These are phyloP conservation scores for Ianthella basta DNA, from an alignment of 37 sponge, comb jelly and placozoan species.

Conservation along the genomic window DNA sequence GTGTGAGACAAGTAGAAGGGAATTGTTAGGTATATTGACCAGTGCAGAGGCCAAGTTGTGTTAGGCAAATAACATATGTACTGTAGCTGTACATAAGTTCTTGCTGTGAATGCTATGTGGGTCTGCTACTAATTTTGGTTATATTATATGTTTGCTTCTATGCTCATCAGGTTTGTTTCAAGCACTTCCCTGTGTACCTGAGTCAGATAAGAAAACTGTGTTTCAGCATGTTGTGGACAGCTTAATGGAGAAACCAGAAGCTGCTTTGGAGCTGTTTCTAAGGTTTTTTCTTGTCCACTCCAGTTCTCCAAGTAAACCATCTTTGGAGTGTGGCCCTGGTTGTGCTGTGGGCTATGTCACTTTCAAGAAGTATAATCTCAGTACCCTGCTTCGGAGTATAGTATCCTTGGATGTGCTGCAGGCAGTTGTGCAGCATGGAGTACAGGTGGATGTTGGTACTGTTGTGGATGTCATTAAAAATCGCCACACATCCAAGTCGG, in stretches of 20 bases:
- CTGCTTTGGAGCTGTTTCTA: background rate
- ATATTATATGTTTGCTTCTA: too few species aligned
- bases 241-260: background rate
- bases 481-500: background rate
- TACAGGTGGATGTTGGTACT: background rate
- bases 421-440: background rate
- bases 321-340: background rate
- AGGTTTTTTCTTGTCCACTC: background rate
- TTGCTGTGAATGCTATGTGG: too few species aligned
- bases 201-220: conserved; percentile 13
- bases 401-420: background rate
- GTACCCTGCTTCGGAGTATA: background rate
- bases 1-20: too few species aligned
- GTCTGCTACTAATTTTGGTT: too few species aligned
- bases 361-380: background rate
- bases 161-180: background rate
- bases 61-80: too few species aligned
- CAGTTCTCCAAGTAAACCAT: background rate
- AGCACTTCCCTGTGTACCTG: background rate
- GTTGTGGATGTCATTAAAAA: background rate
- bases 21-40: too few species aligned
- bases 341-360: conserved; percentile 5
- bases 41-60: too few species aligned
- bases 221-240: conserved; percentile 23
- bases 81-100: too few species aligned